Base-by-base conservation (phyloP, 2,888 invertebrate genomes). In the Tenthredo mesomela region DNA sequence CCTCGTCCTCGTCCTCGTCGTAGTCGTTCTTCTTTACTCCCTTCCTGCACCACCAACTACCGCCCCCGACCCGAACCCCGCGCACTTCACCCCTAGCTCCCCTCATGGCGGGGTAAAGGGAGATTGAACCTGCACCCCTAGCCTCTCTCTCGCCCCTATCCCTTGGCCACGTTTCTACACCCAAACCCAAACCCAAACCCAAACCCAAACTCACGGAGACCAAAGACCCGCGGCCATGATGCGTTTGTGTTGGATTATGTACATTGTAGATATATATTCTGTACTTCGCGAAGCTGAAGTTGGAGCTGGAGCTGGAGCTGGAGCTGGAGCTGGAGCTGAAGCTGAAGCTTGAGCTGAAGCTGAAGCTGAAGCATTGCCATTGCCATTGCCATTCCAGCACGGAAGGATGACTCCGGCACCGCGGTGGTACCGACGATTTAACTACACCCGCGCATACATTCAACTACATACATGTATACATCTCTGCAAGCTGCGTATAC, bases 131-230 rank as follows among this genome's bases (percentile, higher is more conserved):
- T 80, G 80, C 80, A 80, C 80, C 92, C 92, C 92, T 92, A 92
- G 92, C 92, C 92, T 91, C 86, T 86, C 92, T 91, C 86, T 86
- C 89, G 83, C 86, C 86, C 70, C 86, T 73, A 84, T 70, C 85
- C 85, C 82, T 83, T 77, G 75, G 82, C 84, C 84, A 78, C 85
- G 83, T 85, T 90, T 90, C 90, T 90, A 91, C 6, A 29, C 37
- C 58, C 37, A 33, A 58, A 37, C 7, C 40, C 40, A 47, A 47
- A 29, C 37, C 58, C 37, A 33, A 58, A 37, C 7, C 40, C 40
- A 47, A 47, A 47, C 47, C 47, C 47, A 47, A 40, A 12, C 33
- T 33, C 29, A 15, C n/a, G 15, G 33, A 61, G 61, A 21, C 54
- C 33, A 54, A 77, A 78, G 58, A 21, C 40, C 43, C 54, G 82